Conservation (phyloP, 2,888 invertebrate species). For the Trissonchulus sp. region DNA sequence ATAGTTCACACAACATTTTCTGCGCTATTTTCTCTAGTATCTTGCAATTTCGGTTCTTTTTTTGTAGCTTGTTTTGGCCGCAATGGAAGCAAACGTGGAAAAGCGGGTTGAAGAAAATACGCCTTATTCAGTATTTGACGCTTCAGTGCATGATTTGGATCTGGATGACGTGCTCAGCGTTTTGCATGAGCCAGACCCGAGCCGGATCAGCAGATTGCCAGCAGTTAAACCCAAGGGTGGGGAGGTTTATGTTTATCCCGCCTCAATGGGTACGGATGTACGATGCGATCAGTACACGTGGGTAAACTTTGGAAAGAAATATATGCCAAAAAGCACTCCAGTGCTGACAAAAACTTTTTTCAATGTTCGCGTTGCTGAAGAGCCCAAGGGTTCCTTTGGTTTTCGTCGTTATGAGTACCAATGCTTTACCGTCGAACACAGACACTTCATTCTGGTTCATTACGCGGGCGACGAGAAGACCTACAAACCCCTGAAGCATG, state of each 20-base stretch:
- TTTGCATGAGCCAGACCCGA: no score
- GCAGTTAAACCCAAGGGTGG: not conserved
- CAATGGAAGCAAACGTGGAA: no score
- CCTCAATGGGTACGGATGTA: not conserved
- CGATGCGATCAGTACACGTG: constrained; percentile 10
- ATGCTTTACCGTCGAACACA: not conserved
- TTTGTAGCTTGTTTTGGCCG: no score
- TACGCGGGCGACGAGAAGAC: not conserved
- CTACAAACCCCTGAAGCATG: not conserved
- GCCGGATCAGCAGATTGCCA: no score
- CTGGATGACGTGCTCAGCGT: no score
- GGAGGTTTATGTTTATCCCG: not conserved
- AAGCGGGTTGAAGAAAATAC: no score
- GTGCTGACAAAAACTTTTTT: not conserved
- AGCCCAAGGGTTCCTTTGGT: not conserved
- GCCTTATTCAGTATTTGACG: no score
- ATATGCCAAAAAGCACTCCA: not conserved
- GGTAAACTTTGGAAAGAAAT: not conserved
- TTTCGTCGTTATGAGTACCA: not conserved
- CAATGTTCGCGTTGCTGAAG: not conserved
- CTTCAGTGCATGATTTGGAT: no score
- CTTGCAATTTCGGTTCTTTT: no score
- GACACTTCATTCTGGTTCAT: constrained; percentile 14
- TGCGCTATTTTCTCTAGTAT: no score
- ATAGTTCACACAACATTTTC: no score